Conservation (phyloP, 2,797 vertebrate genomes). For the Cossypha polioptera region DNA sequence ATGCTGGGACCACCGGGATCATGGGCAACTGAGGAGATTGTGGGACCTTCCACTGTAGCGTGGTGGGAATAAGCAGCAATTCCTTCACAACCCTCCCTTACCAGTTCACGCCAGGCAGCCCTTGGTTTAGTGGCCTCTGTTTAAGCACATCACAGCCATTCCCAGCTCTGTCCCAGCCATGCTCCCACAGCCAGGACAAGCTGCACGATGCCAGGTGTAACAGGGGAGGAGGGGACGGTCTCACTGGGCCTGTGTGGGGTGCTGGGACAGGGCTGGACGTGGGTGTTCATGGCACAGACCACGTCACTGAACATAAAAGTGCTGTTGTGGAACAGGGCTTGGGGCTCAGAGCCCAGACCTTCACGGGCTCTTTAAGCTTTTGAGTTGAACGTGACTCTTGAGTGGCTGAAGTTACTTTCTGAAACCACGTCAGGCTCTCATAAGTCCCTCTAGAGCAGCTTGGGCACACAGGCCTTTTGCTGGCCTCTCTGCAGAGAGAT, state of each 20-base stretch:
- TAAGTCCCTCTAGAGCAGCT: background rate
- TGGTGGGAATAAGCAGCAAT: background rate
- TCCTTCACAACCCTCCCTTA: background rate
- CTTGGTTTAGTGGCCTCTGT: background rate
- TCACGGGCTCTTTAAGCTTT: background rate
- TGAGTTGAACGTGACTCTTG: background rate
- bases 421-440: background rate
- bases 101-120: background rate
- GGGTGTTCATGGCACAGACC: background rate
- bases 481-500: background rate
- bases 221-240: background rate
- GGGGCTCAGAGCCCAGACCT: background rate
- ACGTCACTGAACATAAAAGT: rapidly evolving
- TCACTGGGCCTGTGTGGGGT: background rate
- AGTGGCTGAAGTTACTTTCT: background rate
- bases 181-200: background rate
- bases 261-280: rapidly evolving
- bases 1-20: background rate
- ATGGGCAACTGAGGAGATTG: background rate
- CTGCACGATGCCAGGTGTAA: background rate
- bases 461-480: background rate
- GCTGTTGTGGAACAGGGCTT: background rate
- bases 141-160: background rate
- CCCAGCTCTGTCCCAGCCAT: background rate
- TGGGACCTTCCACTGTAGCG: background rate